Evolutionary conservation across 2,797 vertebrate genomes (phyloP).

Genomic region (Gymnothorax javanicus): DNA sequence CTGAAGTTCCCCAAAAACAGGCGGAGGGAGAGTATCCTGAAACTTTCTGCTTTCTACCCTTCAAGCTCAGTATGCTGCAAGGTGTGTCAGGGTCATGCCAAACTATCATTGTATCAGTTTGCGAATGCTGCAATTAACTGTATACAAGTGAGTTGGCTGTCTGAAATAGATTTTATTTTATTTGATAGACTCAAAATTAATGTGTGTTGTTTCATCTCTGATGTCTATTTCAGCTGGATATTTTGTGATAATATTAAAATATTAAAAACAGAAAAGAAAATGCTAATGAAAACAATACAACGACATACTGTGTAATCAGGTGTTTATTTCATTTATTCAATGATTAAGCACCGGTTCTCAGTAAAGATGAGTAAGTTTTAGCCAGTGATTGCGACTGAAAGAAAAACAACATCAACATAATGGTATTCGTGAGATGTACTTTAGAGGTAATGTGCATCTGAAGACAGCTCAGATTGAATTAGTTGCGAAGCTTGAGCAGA

Average conservation of each 20-base stretch:
- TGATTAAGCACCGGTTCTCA: background rate
- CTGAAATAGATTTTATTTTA: background rate
- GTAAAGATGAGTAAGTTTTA: background rate
- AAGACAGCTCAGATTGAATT: constrained; percentile 15
- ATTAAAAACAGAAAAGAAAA: background rate
- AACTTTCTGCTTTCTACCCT: too few relatives aligned
- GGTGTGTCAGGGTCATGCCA: too few relatives aligned
- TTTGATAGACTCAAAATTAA: background rate
- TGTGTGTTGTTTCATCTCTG: background rate
- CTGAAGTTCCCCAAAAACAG: too few relatives aligned
- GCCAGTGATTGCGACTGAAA: background rate
- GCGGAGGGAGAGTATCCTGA: too few relatives aligned
- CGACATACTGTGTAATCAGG: background rate
- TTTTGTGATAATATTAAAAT: background rate
- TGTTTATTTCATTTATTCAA: background rate
- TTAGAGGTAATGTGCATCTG: background rate
- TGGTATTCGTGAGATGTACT: background rate
- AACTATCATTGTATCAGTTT: too few relatives aligned
- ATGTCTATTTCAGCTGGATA: too few relatives aligned
- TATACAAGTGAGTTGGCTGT: too few relatives aligned
- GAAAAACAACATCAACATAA: background rate
- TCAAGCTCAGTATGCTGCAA: too few relatives aligned
- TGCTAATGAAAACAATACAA: background rate
- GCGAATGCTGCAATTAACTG: too few relatives aligned
- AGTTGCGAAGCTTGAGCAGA: background rate